phyloP scores from a whole-genome alignment of 64 coral and sea anemone genomes.

The Montipora efflorescens region DNA sequence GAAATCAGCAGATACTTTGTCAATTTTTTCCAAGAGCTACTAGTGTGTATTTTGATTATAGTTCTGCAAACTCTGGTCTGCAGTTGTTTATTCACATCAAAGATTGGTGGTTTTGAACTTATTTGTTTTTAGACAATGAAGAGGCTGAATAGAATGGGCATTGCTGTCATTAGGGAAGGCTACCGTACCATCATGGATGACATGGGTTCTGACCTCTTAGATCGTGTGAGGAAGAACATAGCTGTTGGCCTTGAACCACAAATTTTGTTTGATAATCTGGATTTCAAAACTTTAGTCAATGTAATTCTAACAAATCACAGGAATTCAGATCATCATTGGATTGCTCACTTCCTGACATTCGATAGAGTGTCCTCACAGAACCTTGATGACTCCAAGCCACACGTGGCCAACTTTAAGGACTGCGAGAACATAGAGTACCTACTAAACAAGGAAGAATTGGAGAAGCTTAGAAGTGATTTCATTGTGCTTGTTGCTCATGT shows the following conservation, averaged over 20 bases:
- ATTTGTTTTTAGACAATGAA: conserved; percentile 51
- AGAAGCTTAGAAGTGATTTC: not conserved
- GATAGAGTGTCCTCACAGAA: conserved; percentile 62
- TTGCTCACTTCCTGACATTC: conserved; percentile 54
- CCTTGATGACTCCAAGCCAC: conserved; percentile 62
- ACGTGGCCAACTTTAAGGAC: conserved; percentile 34
- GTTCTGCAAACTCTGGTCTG: not conserved
- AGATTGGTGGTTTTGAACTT: not conserved
- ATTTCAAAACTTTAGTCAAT: conserved; percentile 69
- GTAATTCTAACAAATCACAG: conserved; percentile 64
- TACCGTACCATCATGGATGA: conserved; percentile 65
- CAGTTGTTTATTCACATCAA: not conserved
- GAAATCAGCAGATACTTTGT: too few species aligned
- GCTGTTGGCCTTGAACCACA: conserved; percentile 28
- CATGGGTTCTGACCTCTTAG: conserved; percentile 55
- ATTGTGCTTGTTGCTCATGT: conserved; percentile 22
- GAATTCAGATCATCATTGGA: conserved; percentile 76
- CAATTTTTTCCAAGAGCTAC: too few species aligned
- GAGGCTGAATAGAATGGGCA: conserved; percentile 33
- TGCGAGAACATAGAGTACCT: conserved; percentile 64
- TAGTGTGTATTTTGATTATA: not conserved
- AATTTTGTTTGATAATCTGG: conserved; percentile 63
- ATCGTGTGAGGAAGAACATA: conserved; percentile 33
- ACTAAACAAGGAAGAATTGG: conserved; percentile 55
- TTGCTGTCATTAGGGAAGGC: conserved; percentile 40